Evolutionary conservation across 2,888 invertebrate species (phyloP), one percentile per base, ranked within the genome.

Genomic region (Sphecodes monilicornis): DNA sequence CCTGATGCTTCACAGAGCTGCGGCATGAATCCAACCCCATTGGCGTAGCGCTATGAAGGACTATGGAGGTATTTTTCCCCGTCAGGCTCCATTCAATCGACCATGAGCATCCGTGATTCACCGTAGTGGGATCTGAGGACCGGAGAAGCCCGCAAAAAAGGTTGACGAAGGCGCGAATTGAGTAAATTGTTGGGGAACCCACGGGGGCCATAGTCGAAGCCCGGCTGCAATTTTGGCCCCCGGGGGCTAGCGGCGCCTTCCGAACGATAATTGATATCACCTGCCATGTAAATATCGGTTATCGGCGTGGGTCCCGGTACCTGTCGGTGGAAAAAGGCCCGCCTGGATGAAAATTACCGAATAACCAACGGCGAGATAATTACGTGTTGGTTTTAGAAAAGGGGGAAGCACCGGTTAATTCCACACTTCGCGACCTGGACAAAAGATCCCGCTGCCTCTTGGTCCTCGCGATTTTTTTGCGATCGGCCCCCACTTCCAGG

Each of bases 321-420:
- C 89, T 88, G 91, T 89, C 91, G 89, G 82, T 76, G 88, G 87
- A 88, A 89, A 90, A 88, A 78, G 84, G 79, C 75, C 86, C 88
- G 74, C 78, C 70, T 41, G 71, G 72, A 86, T 84, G 89, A 86
- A 90, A 87, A 91, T 89, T 85, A 87, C 81, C 89, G 79, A 91
- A 93, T 92, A 93, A 93, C 93, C 91, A 92, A 87, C 91, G 92
- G 92, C 90, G 92, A 91, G 93, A 94, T 94, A 94, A 94, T 94
- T 94, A 94, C 93, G 94, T 94, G 94, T 94, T 94, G 94, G 94
- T 94, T 94, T 94, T 94, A 94, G 94, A 94, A 94, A 94, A 94
- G 89, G 91, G 91, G 89, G 90, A 88, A 88, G 86, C 87, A 90
- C 91, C 91, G 93, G 92, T 93, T 93, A 92, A 94, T 94, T 93